Conservation (phyloP, 2,888 invertebrate species). For the Coelogynopora nodosa region DNA sequence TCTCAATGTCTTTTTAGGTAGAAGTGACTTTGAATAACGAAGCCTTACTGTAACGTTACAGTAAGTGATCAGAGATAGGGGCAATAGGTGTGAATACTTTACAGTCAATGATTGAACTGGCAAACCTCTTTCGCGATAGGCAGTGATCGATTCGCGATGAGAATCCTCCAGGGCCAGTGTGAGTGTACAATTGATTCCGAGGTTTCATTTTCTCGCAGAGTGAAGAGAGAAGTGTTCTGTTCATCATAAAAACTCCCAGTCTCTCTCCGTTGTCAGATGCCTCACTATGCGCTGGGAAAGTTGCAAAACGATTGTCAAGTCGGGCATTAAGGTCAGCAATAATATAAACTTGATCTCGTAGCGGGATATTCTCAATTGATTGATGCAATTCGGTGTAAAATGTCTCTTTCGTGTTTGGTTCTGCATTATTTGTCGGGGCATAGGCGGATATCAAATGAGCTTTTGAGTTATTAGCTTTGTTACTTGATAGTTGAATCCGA, state of each 20-base stretch:
- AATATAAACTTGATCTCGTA: background rate
- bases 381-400: background rate
- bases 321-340: background rate
- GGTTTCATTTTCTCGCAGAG: background rate
- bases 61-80: background rate
- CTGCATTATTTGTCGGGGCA: background rate
- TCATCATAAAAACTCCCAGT: background rate
- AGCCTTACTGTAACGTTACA: background rate
- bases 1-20: no score
- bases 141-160: background rate
- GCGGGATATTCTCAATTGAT: background rate
- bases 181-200: background rate
- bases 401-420: background rate
- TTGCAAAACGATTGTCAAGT: background rate
- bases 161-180: background rate
- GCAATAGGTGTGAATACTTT: background rate
- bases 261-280: background rate
- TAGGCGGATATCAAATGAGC: background rate
- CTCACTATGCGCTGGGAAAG: background rate
- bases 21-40: no score
- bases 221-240: background rate
- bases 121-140: background rate
- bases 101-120: background rate
- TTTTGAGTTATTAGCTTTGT: background rate
- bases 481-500: background rate